Evolutionary conservation across 2,113 vertebrate genomes (phyloP).

Genomic region (Speoplatyrhinus poulsoni): DNA sequence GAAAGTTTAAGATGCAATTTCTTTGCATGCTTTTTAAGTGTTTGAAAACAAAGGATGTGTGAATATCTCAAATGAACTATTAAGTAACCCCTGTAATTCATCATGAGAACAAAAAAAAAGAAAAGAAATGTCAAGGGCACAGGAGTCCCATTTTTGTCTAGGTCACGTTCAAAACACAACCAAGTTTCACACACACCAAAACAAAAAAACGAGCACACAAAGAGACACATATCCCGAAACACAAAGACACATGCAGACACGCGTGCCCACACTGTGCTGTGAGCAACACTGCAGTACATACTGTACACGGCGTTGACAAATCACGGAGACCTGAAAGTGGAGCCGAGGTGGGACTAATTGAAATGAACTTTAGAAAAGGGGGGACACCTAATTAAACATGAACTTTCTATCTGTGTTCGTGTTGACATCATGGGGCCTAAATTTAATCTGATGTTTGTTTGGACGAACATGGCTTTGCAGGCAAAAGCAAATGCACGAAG

Average conservation of each 20-base stretch:
- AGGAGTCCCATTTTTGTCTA: conserved; percentile 59
- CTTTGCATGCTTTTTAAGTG: conserved; percentile 40
- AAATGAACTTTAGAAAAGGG: conserved; percentile 89
- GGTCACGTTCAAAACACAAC: conserved; percentile 68
- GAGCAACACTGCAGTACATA: conserved; percentile 34
- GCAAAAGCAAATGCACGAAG: conserved; percentile 42
- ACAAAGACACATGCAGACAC: conserved; percentile 17
- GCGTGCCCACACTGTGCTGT: conserved; percentile 44
- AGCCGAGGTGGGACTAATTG: conserved; percentile 86
- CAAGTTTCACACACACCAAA: conserved; percentile 24
- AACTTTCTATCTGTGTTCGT: conserved; percentile 84
- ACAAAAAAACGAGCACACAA: conserved; percentile 21
- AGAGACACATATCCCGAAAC: conserved; percentile 8
- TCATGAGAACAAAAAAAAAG: conserved; percentile 67
- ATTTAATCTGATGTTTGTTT: conserved; percentile 76
- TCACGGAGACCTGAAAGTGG: conserved; percentile 70
- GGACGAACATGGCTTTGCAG: conserved; percentile 59
- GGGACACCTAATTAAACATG: conserved; percentile 86
- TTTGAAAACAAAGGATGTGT: conserved; percentile 56
- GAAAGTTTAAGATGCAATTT: conserved; percentile 2
- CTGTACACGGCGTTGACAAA: conserved; percentile 72
- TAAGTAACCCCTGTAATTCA: conserved; percentile 71
- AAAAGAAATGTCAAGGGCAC: conserved; percentile 76
- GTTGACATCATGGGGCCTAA: conserved; percentile 81
- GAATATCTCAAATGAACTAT: conserved; percentile 58